Evolutionary conservation across 2,113 vertebrate genomes (phyloP), one percentile per base, ranked within the genome.

Genomic region (Gallinago jamesoni): DNA sequence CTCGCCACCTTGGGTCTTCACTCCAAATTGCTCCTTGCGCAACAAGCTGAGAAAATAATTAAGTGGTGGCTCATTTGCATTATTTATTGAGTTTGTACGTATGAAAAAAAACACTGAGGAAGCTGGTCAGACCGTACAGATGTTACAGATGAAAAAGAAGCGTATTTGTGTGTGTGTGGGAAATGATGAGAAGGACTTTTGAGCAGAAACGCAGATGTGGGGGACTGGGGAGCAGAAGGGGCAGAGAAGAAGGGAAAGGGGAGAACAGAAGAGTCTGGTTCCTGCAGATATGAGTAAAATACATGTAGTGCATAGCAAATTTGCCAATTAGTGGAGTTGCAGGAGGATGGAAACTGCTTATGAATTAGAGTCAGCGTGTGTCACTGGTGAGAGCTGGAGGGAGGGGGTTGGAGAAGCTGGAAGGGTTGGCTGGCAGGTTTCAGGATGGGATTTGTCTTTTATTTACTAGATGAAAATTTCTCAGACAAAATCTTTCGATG

Each of bases 21-120:
- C 67, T 95, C 90, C 78, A 92, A 93, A 95, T 78, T 93, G 83
- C 81, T 97, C 87, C 75, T 90, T 70, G 50, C 7, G 27, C 13
- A 12, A 72, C 81, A 93, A 96, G 85, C 48, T 64, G 78, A 92
- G 92, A 90, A 95, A 97, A 97, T 96, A 96, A 97, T 97, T 94
- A 97, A 92, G 93, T 74, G 70, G 27, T 15, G 56, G 35, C 43
- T 96, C 85, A 96, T 97, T 95, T 96, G 73, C 94, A 95, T 97
- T 93, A 94, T 95, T 91, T 91, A 83, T 91, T 92, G 94, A 86
- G 74, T 90, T 94, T 84, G 22, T 83, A 35, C 39, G 6, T 72
- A 56, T 17, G 52, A 64, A 80, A 89, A 89, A 89, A 90, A 70
- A 8, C 64, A 66, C 31, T 4, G 87, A 94, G 77, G 68, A 84